Conservation (phyloP, 2,113 vertebrate species). For the Erinaceus europaeus region DNA sequence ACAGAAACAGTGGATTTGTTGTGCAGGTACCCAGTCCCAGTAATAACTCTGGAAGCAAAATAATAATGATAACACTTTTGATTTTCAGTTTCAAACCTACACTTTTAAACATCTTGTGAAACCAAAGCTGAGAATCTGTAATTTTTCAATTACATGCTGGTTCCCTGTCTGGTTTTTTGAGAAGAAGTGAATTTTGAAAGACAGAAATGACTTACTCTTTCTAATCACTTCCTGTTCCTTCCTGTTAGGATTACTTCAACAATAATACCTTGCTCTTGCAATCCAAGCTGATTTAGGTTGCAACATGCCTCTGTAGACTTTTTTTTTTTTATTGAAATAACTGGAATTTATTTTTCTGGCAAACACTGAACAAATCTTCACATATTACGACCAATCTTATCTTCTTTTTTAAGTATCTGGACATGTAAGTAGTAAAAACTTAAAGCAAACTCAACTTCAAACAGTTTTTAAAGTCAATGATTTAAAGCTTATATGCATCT, state of each 20-base stretch:
- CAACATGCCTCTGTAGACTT: background rate
- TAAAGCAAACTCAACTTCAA: background rate
- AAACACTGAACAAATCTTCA: background rate
- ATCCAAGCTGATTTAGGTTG: background rate
- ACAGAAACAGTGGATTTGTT: too few species aligned
- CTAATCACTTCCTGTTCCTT: background rate
- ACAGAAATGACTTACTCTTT: background rate
- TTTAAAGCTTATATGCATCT: too few species aligned
- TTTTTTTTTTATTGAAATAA: background rate
- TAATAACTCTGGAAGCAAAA: too few species aligned
- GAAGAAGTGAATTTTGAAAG: background rate
- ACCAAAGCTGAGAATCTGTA: background rate
- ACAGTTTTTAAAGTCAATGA: background rate
- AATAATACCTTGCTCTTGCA: background rate
- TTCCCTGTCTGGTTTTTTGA: background rate
- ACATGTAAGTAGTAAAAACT: background rate
- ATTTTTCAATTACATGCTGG: background rate
- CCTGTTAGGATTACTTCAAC: background rate
- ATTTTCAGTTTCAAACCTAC: background rate
- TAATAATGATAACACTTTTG: too few species aligned
- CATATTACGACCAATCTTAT: background rate
- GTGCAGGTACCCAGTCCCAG: too few species aligned
- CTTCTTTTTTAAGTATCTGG: background rate
- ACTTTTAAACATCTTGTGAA: background rate
- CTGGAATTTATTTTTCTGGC: background rate